phyloP scores from a whole-genome alignment of 2,888 invertebrate genomes.

The Pseudoips prasinana region DNA sequence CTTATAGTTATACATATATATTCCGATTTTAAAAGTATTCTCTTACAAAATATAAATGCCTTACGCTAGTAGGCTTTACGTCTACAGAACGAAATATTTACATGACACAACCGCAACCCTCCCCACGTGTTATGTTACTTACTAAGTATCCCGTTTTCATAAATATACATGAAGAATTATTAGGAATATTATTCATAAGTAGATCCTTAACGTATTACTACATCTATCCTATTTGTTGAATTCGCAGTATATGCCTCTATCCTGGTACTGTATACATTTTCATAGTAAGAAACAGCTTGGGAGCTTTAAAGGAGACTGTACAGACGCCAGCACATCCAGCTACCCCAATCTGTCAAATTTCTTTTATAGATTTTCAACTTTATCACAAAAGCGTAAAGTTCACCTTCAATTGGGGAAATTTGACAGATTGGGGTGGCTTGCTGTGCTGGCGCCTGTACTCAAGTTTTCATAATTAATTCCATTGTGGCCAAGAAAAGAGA shows the following conservation, averaged over 20 bases:
- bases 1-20: constrained; percentile 21
- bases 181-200: constrained; percentile 15
- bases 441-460: too few relatives aligned
- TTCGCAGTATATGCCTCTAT: constrained; percentile 21
- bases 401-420: too few relatives aligned
- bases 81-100: constrained; percentile 59
- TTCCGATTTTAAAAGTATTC: constrained; percentile 50
- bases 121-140: constrained; percentile 2
- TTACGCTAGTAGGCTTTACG: constrained; percentile 44
- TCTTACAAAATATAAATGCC: constrained; percentile 66
- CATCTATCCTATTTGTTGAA: constrained; percentile 25
- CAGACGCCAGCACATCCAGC: too few relatives aligned
- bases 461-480: too few relatives aligned
- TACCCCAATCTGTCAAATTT: too few relatives aligned
- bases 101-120: constrained; percentile 55
- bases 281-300: too few relatives aligned
- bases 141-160: constrained; percentile 7
- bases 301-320: too few relatives aligned
- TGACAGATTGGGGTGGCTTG: too few relatives aligned
- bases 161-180: constrained; percentile 13
- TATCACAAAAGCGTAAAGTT: too few relatives aligned
- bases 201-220: constrained; percentile 25
- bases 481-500: constrained; percentile 15
- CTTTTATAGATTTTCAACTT: too few relatives aligned
- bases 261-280: too few relatives aligned